Base-by-base conservation (phyloP, 2,113 vertebrate genomes). In the Halcyon senegalensis region DNA sequence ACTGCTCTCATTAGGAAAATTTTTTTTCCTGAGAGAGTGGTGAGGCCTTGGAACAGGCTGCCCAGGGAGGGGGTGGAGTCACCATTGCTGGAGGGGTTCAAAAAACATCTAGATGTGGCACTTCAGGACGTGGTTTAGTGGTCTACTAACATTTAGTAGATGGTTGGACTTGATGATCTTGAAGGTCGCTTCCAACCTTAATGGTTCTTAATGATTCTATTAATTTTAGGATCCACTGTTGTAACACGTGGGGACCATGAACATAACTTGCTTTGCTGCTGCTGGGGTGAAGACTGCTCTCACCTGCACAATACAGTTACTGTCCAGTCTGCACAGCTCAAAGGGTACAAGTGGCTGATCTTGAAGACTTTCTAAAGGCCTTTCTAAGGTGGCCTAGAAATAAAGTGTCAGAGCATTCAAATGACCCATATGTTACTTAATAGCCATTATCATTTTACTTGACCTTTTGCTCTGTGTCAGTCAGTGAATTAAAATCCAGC, bases 401-500 rank as follows among this genome's bases (percentile, higher is more conserved):
- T 77, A 55, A 69, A 85, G 16, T 23, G 6, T 85, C 67, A 82
- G 53, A 72, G 33, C 16, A 31, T 93, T 75, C 73, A 60, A 72
- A 92, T 81, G 33, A 55, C 35, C 69, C 48, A 64, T 44, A 53
- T 9, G 6, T 46, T 89, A 75, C 35, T 75, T 72, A 81, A 89
- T 20, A 78, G 46, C 2, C 17, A 90, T 87, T 92, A 84, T 78
- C 0, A 84, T 95, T 96, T 97, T 84, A 68, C 83, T 92, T 93
- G 83, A 90, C 79, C 72, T 94, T 94, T 89, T 80, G 69, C 64
- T 84, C 72, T n/a, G 9, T n/a, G 13, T 3, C 70, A 82, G 69
- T 53, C 86, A 87, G 70, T 95, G 81, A 93, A 90, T 93, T 77
- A 81, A 88, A 94, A 88, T 43, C 51, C 64, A 72, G 33, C 85